Evolutionary conservation across 23 tunicate genomes (phyloP).

Genomic region (Trididemnum nubilum): DNA sequence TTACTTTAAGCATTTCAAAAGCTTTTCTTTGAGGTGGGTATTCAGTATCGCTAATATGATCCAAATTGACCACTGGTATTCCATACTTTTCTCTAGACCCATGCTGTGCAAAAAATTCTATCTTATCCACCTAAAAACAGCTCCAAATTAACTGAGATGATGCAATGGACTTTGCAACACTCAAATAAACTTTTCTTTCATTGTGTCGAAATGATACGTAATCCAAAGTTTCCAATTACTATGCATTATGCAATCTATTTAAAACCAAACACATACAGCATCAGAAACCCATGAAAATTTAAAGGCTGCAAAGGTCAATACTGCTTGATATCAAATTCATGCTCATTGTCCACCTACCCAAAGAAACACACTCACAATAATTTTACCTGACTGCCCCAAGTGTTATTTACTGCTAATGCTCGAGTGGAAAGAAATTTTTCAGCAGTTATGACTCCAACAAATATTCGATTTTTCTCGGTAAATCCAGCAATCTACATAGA

Average conservation of each 20-base stretch:
- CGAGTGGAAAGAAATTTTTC: constrained; percentile 69
- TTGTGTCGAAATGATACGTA: too few species aligned
- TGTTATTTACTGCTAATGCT: constrained; percentile 77
- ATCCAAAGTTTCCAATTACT: too few species aligned
- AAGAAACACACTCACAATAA: too few species aligned
- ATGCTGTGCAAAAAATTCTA: constrained; percentile 68
- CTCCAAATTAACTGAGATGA: too few species aligned
- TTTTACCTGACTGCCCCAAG: constrained; percentile 81
- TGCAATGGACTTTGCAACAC: too few species aligned
- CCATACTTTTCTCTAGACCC: constrained; percentile 49
- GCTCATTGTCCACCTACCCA: too few species aligned
- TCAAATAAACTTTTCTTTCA: too few species aligned
- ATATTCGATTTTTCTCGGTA: constrained; percentile 38
- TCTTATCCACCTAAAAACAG: constrained; percentile 56
- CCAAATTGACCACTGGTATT: constrained; percentile 74
- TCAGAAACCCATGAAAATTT: too few species aligned
- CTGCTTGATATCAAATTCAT: too few species aligned
- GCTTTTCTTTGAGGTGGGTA: constrained; percentile 92
- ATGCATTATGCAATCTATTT: too few species aligned
- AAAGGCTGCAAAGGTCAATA: too few species aligned
- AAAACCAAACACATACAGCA: too few species aligned
- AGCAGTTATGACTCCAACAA: constrained; percentile 93
- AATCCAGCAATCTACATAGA: constrained; percentile 20
- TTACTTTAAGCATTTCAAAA: constrained; percentile 79
- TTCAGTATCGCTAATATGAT: constrained; percentile 67